phyloP scores from a whole-genome alignment of 2,888 invertebrate genomes.

The Oscheius sp. region DNA sequence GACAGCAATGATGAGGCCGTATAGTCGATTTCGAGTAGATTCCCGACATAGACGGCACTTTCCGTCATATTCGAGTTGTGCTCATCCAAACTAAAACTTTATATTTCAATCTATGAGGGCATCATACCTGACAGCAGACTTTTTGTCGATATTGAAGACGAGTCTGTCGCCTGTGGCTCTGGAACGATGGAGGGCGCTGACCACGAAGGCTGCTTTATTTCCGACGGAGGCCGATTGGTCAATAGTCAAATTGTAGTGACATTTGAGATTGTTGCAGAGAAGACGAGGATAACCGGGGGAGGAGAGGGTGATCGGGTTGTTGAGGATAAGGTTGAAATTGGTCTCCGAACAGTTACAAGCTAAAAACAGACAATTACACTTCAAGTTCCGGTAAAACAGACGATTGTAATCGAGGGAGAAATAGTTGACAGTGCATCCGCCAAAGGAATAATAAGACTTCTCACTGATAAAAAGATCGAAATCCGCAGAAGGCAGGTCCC shows the following conservation, averaged over 20 bases:
- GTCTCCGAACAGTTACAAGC: not conserved
- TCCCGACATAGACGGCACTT: not conserved
- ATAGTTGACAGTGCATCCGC: not conserved
- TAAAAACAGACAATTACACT: not conserved
- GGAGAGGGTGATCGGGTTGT: not conserved
- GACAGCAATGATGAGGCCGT: not conserved
- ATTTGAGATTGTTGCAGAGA: slow-evolving; percentile 3
- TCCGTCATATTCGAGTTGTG: slow-evolving; percentile 6
- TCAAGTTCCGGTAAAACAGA: not conserved
- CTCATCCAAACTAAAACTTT: slow-evolving; percentile 1
- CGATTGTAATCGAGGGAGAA: slow-evolving; percentile 6
- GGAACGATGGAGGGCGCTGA: not conserved
- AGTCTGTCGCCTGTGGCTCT: not conserved
- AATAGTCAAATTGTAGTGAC: slow-evolving; percentile 10
- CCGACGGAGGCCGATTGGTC: not conserved
- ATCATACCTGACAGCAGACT: not conserved
- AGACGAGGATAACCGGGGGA: slow-evolving; percentile 21
- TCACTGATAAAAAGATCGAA: not conserved
- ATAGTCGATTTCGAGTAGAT: not conserved
- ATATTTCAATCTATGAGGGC: not conserved
- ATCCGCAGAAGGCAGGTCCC: not conserved
- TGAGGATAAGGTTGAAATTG: not conserved
- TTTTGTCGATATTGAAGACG: not conserved
- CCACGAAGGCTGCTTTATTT: not conserved
- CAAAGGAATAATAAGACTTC: not conserved